Evolutionary conservation across 2,888 invertebrate species (phyloP).

Genomic region (Cerastoderma edule): DNA sequence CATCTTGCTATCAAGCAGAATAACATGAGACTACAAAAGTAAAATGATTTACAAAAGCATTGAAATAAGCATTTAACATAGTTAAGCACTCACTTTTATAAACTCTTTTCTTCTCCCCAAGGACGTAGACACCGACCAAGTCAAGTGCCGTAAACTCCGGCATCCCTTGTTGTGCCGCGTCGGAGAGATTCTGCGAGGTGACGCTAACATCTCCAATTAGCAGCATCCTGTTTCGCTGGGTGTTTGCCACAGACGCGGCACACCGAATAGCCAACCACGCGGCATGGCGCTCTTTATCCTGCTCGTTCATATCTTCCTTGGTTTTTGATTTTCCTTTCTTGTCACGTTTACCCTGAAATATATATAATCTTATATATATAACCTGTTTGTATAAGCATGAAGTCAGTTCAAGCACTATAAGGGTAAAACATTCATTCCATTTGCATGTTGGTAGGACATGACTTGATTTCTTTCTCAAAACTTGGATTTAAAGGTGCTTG

Average conservation of each 20-base stretch:
- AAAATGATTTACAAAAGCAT: no score
- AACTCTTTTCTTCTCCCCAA: conserved; percentile 82
- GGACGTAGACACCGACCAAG: conserved; percentile 79
- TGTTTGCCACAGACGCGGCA: conserved; percentile 77
- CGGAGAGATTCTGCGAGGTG: conserved; percentile 70
- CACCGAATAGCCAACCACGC: conserved; percentile 81
- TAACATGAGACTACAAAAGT: no score
- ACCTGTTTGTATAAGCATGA: no score
- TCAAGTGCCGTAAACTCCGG: conserved; percentile 82
- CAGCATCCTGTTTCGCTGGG: conserved; percentile 73
- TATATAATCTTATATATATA: no score
- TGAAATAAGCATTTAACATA: no score
- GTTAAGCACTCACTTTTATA: conserved; percentile 81
- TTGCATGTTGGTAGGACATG: no score
- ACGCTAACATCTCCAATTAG: conserved; percentile 76
- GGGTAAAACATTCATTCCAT: no score
- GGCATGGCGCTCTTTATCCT: conserved; percentile 75
- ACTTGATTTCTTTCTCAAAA: no score
- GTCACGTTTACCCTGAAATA: conserved; percentile 65
- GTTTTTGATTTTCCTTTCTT: conserved; percentile 40
- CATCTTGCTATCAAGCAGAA: no score
- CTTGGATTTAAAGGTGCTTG: no score
- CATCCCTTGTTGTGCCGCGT: conserved; percentile 66
- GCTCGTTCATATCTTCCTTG: conserved; percentile 69
- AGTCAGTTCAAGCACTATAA: no score